Evolutionary conservation across 2,797 vertebrate species (phyloP).

Genomic region (Bucorvus abyssinicus): DNA sequence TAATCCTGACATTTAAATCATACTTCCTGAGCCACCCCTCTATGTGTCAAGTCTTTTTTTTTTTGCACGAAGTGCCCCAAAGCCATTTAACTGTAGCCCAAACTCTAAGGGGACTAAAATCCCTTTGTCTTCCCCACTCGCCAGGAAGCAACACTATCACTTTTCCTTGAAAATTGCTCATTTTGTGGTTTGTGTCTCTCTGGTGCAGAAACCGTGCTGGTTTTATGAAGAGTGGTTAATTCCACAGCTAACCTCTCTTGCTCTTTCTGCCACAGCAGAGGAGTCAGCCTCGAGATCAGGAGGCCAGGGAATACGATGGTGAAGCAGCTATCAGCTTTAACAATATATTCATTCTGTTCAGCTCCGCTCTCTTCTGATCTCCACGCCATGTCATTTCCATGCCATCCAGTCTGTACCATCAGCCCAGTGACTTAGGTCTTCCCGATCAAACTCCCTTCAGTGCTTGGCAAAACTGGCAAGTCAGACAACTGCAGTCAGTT

Average conservation of each 20-base stretch:
- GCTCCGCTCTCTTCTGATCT: background rate
- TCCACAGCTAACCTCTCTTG: slow-evolving; percentile 36
- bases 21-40: background rate
- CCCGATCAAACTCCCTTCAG: background rate
- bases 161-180: slow-evolving; percentile 12
- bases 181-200: slow-evolving; percentile 27
- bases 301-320: slow-evolving; percentile 16
- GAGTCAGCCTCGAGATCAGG: background rate
- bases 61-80: background rate
- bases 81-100: background rate
- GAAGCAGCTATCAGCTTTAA: slow-evolving; percentile 1
- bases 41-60: background rate
- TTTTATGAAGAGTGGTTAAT: slow-evolving; percentile 31
- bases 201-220: background rate
- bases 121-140: background rate
- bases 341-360: background rate
- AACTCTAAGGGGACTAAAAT: background rate
- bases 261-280: slow-evolving; percentile 6
- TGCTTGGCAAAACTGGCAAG: background rate
- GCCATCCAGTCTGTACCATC: background rate
- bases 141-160: background rate
- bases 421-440: background rate
- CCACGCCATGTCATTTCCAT: background rate
- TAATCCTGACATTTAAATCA: slow-evolving; percentile 3
- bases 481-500: background rate